Base-by-base conservation (phyloP, 2,888 invertebrate genomes). In the Leuctra nigra region DNA sequence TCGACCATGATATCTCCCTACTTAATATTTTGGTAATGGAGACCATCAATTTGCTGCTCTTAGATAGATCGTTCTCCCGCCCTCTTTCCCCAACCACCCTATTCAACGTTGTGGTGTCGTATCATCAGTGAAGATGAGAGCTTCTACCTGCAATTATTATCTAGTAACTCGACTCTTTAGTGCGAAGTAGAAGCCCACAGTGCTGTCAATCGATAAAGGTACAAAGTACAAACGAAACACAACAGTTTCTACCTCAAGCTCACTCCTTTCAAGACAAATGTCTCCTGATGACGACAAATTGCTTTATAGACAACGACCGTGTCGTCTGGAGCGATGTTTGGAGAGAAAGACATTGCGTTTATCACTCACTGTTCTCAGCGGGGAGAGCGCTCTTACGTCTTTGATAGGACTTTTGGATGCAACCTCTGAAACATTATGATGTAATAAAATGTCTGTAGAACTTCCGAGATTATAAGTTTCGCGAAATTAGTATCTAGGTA, bases 71-170 rank as follows among this genome's bases (percentile, higher is more conserved):
- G 6, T 4, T 38, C 38, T 38, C 38, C 16, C 46, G 3, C 13
- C n/a, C 24, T n/a, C 23, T 16, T n/a, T 23, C 46, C 46, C 24
- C 46, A 2, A 11, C 2, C 46, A 6, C 38, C 14, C 29, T 29
- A 6, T 29, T 29, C 11, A 16, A 18, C 41, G 18, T 16, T 18
- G 9, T 16, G 11, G 16, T 20, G 18, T 41, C 18, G 14, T 16
- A 41, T 41, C 46, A 41, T 47, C 24, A 16, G 4, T 6, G n/a
- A n/a, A 7, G 46, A 47, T 47, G 24, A 47, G 46, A 25, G 4
- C n/a, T 47, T 47, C 24, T 24, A 47, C 46, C 46, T 47, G 46
- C 46, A 47, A 47, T 47, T 47, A 47, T 23, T 29, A 6, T 29
- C 11, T 29, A 7, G 4, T 38, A 38, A 38, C 38, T 38, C 11